These are phyloP conservation scores for Galerucella pusilla DNA, from an alignment of 2,888 invertebrate species.

Conservation along the genomic window DNA sequence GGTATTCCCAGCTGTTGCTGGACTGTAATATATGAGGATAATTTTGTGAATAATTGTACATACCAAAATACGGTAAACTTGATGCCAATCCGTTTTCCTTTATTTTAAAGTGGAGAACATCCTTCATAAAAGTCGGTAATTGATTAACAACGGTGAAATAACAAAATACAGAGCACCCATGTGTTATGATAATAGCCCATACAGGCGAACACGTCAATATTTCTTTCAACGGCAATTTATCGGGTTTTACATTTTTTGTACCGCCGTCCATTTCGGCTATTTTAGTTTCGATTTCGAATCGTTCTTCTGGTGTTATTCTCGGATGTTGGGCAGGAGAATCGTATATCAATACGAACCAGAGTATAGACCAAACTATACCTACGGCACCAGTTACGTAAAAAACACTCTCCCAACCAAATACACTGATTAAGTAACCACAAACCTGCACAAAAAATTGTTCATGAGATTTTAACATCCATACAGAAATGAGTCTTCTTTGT, in stretches of 20 bases:
- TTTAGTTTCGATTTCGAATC: constrained; percentile 74
- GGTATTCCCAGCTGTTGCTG: background rate
- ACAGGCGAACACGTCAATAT: constrained; percentile 80
- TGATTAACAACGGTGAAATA: constrained; percentile 91
- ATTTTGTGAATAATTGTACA: constrained; percentile 24
- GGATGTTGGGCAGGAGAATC: constrained; percentile 88
- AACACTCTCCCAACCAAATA: constrained; percentile 88
- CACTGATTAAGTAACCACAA: constrained; percentile 78
- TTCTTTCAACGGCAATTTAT: constrained; percentile 78
- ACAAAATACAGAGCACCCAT: constrained; percentile 86
- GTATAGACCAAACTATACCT: constrained; percentile 82
- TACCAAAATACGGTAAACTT: constrained; percentile 85
- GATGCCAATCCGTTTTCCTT: constrained; percentile 88
- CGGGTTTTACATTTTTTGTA: constrained; percentile 57
- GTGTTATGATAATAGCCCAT: constrained; percentile 87
- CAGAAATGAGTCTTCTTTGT: constrained; percentile 22
- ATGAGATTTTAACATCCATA: constrained; percentile 28
- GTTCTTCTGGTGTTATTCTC: constrained; percentile 79
- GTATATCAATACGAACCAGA: constrained; percentile 84
- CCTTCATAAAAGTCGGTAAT: constrained; percentile 86
- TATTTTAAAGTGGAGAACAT: constrained; percentile 80
- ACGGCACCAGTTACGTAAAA: constrained; percentile 82
- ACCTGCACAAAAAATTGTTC: constrained; percentile 38
- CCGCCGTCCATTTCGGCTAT: constrained; percentile 66
- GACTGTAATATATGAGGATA: background rate